Evolutionary conservation across 2,797 vertebrate species (phyloP).

Genomic region (Hippopotamyrus pictus): DNA sequence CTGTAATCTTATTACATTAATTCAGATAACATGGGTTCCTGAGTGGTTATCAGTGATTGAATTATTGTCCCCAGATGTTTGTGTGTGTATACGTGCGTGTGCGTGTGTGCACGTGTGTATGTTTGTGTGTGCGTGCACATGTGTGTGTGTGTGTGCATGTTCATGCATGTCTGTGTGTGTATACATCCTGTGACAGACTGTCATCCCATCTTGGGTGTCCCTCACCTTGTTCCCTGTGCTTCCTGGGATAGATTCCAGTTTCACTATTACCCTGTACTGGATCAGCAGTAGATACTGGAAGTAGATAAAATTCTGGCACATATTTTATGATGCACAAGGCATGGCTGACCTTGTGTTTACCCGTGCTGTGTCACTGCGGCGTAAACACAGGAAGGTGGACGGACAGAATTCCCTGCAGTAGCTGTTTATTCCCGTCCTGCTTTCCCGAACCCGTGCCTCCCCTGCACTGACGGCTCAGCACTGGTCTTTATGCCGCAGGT

Average conservation of each 20-base stretch:
- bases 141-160: neutral
- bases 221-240: neutral
- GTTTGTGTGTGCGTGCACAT: neutral
- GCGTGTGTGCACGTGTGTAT: neutral
- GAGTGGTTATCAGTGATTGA: neutral
- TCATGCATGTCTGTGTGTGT: neutral
- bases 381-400: neutral
- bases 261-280: neutral
- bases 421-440: neutral
- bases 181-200: neutral
- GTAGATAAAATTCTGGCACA: neutral
- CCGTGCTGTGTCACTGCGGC: neutral
- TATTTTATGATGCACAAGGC: neutral
- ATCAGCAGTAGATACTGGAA: neutral
- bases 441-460: neutral
- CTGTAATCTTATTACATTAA: neutral
- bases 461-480: neutral
- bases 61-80: neutral
- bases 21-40: neutral
- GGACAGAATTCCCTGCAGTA: neutral
- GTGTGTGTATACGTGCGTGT: neutral
- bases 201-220: neutral
- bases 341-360: neutral
- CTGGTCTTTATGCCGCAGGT: neutral
- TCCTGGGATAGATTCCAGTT: neutral